Conservation (phyloP, 1,140 invertebrate species). For the Agrypnia vestita region DNA sequence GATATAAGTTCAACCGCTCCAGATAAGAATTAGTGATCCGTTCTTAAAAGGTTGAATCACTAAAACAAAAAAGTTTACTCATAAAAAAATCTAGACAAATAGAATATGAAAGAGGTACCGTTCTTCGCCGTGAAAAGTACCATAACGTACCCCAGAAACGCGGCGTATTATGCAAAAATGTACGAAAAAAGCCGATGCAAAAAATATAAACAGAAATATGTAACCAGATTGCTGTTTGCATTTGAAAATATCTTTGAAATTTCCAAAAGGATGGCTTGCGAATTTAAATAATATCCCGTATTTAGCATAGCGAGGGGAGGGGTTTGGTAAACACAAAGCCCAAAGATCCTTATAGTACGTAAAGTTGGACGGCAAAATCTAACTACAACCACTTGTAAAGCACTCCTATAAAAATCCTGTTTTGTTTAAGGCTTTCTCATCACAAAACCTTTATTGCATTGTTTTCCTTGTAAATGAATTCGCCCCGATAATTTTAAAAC, state of each 20-base stretch:
- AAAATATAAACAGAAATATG: background rate
- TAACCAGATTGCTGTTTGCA: conserved; percentile 33
- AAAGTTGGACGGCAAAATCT: conserved; percentile 3
- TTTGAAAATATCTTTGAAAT: conserved; percentile 40
- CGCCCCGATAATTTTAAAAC: background rate
- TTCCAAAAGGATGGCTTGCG: conserved; percentile 19
- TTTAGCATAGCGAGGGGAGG: background rate
- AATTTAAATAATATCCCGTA: conserved; percentile 38
- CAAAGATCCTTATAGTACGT: conserved; percentile 3
- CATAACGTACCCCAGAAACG: background rate
- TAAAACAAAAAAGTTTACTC: background rate
- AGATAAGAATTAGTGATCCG: background rate
- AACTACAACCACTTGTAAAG: conserved; percentile 9
- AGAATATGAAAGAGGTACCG: too few relatives aligned
- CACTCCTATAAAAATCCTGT: conserved; percentile 17
- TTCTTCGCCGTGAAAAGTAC: background rate
- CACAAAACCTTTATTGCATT: conserved; percentile 13
- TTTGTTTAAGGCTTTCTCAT: conserved; percentile 7
- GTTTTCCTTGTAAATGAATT: conserved; percentile 3
- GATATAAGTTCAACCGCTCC: background rate
- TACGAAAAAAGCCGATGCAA: background rate
- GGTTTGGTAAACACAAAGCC: background rate
- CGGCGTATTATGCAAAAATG: background rate
- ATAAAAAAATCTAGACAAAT: too few relatives aligned
- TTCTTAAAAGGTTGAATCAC: background rate